Evolutionary conservation across 2,888 invertebrate genomes (phyloP).

Genomic region (Limnephilus lunatus): DNA sequence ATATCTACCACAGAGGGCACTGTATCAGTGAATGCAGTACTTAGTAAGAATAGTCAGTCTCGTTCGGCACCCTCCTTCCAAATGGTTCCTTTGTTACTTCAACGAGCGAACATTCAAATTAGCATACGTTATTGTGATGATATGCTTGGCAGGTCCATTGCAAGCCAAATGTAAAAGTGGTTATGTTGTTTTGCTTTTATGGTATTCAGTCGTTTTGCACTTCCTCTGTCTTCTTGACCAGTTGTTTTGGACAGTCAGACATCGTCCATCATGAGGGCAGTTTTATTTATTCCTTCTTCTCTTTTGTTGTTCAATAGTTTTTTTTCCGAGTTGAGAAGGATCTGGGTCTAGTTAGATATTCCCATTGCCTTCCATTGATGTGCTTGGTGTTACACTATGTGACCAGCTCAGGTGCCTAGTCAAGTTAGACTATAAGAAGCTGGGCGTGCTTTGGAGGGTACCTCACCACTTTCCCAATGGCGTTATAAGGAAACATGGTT

Average conservation of each 20-base stretch:
- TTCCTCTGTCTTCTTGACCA: background rate
- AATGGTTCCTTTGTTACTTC: background rate
- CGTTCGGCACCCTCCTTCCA: background rate
- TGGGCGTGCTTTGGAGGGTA: too few species aligned
- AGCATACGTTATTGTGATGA: background rate
- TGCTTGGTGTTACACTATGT: too few species aligned
- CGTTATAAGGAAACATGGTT: too few species aligned
- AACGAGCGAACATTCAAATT: background rate
- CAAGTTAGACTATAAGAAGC: too few species aligned
- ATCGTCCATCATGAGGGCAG: background rate
- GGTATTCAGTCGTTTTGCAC: background rate
- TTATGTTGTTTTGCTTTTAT: background rate
- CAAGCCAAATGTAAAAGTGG: too few species aligned
- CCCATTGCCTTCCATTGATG: too few species aligned
- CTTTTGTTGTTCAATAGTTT: background rate
- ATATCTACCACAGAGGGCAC: background rate
- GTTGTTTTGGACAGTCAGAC: too few species aligned
- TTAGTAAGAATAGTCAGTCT: background rate
- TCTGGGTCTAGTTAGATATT: too few species aligned
- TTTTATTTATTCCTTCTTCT: too few species aligned
- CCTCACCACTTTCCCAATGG: too few species aligned
- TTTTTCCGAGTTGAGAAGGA: background rate
- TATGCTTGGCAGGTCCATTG: background rate
- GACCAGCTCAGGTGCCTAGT: too few species aligned
- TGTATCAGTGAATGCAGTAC: background rate